Evolutionary conservation across 1,140 invertebrate genomes (phyloP).

Genomic region (Drosophila kurseongensis): DNA sequence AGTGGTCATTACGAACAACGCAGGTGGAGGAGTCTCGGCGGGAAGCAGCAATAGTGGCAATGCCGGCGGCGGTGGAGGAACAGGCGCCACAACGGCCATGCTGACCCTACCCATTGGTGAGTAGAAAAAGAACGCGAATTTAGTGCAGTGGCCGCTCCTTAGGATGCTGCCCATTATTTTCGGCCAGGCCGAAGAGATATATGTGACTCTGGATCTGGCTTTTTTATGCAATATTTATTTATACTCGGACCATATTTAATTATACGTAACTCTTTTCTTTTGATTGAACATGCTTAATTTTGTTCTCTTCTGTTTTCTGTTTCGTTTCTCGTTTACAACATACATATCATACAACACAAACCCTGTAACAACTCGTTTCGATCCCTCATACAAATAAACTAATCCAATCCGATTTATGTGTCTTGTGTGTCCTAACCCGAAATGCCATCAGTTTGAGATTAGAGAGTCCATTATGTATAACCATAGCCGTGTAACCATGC

Average conservation of each 20-base stretch:
- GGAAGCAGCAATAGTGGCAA: conserved; percentile 28
- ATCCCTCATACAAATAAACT: conserved; percentile 64
- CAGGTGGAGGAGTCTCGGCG: conserved; percentile 36
- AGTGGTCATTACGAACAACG: conserved; percentile 86
- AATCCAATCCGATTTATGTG: conserved; percentile 30
- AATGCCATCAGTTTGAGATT: conserved; percentile 64
- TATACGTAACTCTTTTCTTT: conserved; percentile 47
- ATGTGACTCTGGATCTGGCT: conserved; percentile 26
- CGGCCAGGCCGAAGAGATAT: conserved; percentile 12
- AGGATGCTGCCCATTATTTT: background rate
- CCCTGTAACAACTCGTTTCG: conserved; percentile 71
- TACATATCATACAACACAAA: conserved; percentile 52
- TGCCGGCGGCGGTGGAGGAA: conserved; percentile 42
- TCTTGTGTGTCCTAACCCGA: conserved; percentile 55
- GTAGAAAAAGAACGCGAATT: conserved; percentile 52
- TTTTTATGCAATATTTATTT: conserved; percentile 37
- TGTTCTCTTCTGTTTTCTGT: conserved; percentile 74
- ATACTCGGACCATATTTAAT: conserved; percentile 31
- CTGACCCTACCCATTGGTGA: conserved; percentile 88
- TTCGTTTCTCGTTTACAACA: conserved; percentile 71
- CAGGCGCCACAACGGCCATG: conserved; percentile 82
- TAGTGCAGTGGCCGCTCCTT: background rate
- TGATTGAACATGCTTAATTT: conserved; percentile 79
- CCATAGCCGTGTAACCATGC: conserved; percentile 14
- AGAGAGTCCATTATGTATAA: conserved; percentile 35